These are phyloP conservation scores for Ptilonorhynchus violaceus DNA, from an alignment of 2,113 vertebrate genomes.

Conservation along the genomic window DNA sequence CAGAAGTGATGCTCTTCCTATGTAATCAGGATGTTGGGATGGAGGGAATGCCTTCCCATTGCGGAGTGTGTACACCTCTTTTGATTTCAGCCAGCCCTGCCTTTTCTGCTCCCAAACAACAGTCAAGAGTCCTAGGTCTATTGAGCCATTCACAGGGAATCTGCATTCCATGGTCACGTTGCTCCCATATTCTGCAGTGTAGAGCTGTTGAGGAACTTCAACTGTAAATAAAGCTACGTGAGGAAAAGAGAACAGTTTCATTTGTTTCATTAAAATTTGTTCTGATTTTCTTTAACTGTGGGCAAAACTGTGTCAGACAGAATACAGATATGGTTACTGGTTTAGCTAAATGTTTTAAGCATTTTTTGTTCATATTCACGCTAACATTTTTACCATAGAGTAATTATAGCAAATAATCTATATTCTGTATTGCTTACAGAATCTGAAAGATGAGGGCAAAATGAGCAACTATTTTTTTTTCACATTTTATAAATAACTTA, in stretches of 20 bases:
- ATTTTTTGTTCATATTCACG: background rate
- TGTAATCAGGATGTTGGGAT: constrained; percentile 36
- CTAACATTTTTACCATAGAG: background rate
- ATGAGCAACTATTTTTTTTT: background rate
- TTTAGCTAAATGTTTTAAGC: background rate
- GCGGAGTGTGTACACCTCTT: constrained; percentile 64
- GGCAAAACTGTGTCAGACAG: background rate
- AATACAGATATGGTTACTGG: background rate
- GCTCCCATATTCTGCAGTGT: constrained; percentile 65
- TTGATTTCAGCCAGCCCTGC: background rate
- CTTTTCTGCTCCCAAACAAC: constrained; percentile 75
- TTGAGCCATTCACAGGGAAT: constrained; percentile 62
- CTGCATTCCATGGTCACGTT: constrained; percentile 79
- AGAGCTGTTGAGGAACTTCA: constrained; percentile 63
- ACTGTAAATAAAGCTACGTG: constrained; percentile 81
- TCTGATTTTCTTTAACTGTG: background rate
- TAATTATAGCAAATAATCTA: background rate
- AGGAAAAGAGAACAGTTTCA: background rate
- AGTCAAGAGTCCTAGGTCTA: constrained; percentile 41
- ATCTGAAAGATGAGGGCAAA: background rate
- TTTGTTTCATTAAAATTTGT: background rate
- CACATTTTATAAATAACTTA: background rate
- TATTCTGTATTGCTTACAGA: background rate
- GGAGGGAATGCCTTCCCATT: background rate
- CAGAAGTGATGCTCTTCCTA: constrained; percentile 67